These are phyloP conservation scores for Scylla paramamosain DNA, from an alignment of 1,140 invertebrate species.

Conservation along the genomic window DNA sequence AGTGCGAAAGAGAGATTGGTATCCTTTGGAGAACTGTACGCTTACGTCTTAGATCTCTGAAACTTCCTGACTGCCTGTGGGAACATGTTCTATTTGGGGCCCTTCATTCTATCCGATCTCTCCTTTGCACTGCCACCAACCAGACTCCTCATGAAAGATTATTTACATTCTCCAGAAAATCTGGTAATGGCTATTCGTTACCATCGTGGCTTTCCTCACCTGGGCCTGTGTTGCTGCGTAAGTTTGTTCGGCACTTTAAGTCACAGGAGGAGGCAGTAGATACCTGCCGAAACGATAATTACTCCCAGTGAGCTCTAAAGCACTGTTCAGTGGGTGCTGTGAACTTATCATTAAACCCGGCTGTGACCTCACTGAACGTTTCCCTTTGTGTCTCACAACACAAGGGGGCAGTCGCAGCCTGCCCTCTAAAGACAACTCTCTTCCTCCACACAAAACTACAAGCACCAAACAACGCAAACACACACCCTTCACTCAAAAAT, in stretches of 20 bases:
- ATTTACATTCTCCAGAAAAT: neutral
- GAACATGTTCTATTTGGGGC: neutral
- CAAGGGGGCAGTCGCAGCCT: too few species aligned
- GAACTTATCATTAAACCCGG: too few species aligned
- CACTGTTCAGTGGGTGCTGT: too few species aligned
- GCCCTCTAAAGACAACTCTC: too few species aligned
- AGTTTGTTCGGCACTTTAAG: neutral
- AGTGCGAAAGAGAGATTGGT: neutral
- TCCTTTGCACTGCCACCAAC: neutral
- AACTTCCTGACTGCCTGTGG: neutral
- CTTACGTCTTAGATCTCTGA: neutral
- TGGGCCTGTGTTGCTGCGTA: neutral
- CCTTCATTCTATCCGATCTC: neutral
- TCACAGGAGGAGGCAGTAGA: too few species aligned
- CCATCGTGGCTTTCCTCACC: neutral
- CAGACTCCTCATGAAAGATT: slow-evolving; percentile 14
- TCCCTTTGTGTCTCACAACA: too few species aligned
- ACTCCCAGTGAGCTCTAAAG: too few species aligned
- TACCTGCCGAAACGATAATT: too few species aligned
- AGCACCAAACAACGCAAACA: too few species aligned
- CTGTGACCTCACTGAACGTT: too few species aligned
- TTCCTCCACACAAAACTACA: too few species aligned
- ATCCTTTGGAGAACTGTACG: neutral
- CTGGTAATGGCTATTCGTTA: neutral
- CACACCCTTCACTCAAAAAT: too few species aligned